phyloP scores from a whole-genome alignment of 2,113 vertebrate genomes.

The Variabilichromis moorii region DNA sequence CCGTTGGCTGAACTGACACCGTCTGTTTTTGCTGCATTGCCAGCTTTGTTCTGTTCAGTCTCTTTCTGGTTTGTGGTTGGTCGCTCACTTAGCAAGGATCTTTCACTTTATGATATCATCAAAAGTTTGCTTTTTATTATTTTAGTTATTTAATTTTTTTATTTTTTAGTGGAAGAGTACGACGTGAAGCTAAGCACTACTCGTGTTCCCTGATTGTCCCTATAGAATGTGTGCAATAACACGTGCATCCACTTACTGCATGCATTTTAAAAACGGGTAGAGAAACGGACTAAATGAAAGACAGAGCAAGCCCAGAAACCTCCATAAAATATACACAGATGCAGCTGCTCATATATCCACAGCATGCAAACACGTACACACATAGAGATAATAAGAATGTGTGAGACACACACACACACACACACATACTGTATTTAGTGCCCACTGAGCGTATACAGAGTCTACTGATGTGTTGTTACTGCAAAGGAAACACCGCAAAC shows the following conservation, averaged over 20 bases:
- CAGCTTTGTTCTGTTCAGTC: not conserved
- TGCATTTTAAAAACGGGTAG: constrained; percentile 25
- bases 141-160: not conserved
- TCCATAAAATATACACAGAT: constrained; percentile 34
- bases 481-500: constrained; percentile 31
- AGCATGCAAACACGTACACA: not conserved
- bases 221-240: not conserved
- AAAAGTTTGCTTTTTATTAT: not conserved
- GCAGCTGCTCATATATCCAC: not conserved
- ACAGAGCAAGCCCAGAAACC: constrained; percentile 30
- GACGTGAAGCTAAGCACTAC: not conserved
- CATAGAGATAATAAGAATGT: not conserved
- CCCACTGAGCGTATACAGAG: not conserved
- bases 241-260: constrained; percentile 49
- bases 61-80: not conserved
- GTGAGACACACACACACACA: not conserved
- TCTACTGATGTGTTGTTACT: constrained; percentile 2
- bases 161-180: not conserved
- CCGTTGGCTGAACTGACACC: not conserved
- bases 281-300: constrained; percentile 42
- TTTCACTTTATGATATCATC: not conserved
- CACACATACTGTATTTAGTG: not conserved
- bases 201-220: not conserved
- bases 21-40: not conserved
- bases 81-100: not conserved